Percentiles rank a stretch among this genome's conserved stretches.
Conservation (phyloP, 2,888 invertebrate species). For the Syritta pipiens region DNA sequence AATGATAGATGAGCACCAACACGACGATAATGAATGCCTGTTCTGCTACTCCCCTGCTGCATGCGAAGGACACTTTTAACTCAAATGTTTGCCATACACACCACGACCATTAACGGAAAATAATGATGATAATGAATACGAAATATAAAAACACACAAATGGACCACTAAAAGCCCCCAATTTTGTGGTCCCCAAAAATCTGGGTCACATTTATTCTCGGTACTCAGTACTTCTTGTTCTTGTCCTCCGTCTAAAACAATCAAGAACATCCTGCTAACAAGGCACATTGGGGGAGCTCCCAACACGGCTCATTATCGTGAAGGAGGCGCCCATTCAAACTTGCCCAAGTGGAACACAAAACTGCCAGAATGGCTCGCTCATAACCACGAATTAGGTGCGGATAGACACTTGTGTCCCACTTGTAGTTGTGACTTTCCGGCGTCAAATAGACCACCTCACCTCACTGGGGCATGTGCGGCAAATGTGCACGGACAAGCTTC, state of each 20-base stretch:
- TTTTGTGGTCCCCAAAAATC: slow-evolving; percentile 35
- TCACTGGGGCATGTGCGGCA: slow-evolving; percentile 4
- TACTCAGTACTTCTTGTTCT: slow-evolving; percentile 45
- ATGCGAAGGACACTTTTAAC: slow-evolving; percentile 17
- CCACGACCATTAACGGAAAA: slow-evolving; percentile 46
- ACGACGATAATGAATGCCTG: slow-evolving; percentile 34
- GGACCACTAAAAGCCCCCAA: slow-evolving; percentile 61
- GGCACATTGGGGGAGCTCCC: slow-evolving; percentile 10
- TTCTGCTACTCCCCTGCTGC: neutral
- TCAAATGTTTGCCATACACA: slow-evolving; percentile 31
- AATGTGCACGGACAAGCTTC: slow-evolving; percentile 18
- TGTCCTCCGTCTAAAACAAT: slow-evolving; percentile 42
- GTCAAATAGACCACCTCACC: slow-evolving; percentile 16
- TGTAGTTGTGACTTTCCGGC: slow-evolving; percentile 53
- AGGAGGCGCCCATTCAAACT: slow-evolving; percentile 33
- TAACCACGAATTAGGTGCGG: slow-evolving; percentile 58
- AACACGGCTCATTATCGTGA: neutral
- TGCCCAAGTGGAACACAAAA: slow-evolving; percentile 50
- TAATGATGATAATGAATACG: slow-evolving; percentile 47
- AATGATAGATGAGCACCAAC: slow-evolving; percentile 47
- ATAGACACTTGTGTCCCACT: slow-evolving; percentile 47
- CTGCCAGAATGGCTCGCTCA: slow-evolving; percentile 31
- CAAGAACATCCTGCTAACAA: slow-evolving; percentile 52
- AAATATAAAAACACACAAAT: slow-evolving; percentile 54
- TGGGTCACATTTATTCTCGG: slow-evolving; percentile 54